Percentiles rank a stretch among this genome's conserved stretches.
Evolutionary conservation across 2,888 invertebrate species (phyloP).

Genomic region (Belgica antarctica): DNA sequence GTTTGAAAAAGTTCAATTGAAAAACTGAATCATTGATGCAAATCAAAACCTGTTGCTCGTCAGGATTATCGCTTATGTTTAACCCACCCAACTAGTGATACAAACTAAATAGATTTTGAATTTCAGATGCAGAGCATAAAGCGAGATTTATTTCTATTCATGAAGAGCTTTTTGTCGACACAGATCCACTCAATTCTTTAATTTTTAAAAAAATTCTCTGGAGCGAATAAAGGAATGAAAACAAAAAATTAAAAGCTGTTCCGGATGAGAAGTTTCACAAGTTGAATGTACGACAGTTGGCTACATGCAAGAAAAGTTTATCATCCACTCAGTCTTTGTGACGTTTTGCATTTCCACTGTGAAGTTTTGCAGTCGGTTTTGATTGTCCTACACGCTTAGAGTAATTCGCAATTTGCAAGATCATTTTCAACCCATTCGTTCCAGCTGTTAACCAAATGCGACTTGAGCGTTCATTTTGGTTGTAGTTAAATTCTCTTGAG

Average conservation of each 20-base stretch:
- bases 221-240: not conserved
- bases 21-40: slow-evolving; percentile 34
- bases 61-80: slow-evolving; percentile 9
- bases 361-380: not conserved
- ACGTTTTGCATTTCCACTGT: not conserved
- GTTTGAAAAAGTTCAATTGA: slow-evolving; percentile 2
- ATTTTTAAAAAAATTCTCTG: too few relatives aligned
- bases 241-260: not conserved
- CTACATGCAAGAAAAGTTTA: not conserved
- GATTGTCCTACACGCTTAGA: not conserved
- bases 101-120: slow-evolving; percentile 22
- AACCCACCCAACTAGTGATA: not conserved
- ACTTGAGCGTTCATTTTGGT: not conserved
- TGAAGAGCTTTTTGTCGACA: slow-evolving; percentile 10
- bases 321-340: not conserved
- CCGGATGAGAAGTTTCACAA: not conserved
- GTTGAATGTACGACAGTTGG: not conserved
- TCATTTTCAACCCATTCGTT: too few relatives aligned
- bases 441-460: not conserved
- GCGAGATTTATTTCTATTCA: slow-evolving; percentile 18
- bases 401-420: slow-evolving; percentile 1
- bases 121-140: slow-evolving; percentile 11
- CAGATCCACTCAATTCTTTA: too few relatives aligned
- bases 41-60: slow-evolving; percentile 5
- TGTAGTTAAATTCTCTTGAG: not conserved